Evolutionary conservation across 2,888 invertebrate species (phyloP).

Genomic region (Drepanosiphum platanoidis): DNA sequence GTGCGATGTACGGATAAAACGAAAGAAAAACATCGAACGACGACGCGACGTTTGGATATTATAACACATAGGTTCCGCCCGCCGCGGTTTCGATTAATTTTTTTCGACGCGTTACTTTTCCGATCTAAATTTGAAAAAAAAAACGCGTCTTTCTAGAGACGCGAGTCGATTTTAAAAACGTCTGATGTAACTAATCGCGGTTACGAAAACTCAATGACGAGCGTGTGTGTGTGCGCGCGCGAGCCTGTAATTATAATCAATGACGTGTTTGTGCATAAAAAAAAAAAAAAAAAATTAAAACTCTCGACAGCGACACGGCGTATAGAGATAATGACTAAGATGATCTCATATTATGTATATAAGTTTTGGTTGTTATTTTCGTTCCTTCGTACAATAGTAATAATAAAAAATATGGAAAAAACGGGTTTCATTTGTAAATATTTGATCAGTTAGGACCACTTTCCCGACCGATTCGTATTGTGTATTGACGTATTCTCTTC

Average conservation of each 20-base stretch:
- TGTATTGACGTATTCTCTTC: constrained; percentile 46
- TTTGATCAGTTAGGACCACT: constrained; percentile 46
- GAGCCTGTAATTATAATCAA: background rate
- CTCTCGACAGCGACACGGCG: background rate
- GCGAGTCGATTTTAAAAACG: background rate
- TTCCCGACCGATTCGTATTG: constrained; percentile 45
- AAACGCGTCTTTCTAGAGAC: background rate
- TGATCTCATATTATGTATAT: constrained; percentile 29
- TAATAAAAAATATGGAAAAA: constrained; percentile 25
- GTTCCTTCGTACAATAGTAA: background rate
- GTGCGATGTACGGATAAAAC: background rate
- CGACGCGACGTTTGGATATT: background rate
- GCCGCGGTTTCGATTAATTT: background rate
- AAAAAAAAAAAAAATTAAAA: background rate
- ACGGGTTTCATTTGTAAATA: constrained; percentile 55
- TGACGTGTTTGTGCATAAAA: constrained; percentile 1
- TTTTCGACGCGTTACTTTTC: background rate
- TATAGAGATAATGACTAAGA: constrained; percentile 11
- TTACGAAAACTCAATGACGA: background rate
- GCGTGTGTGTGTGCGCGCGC: background rate
- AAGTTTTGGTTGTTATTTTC: constrained; percentile 10
- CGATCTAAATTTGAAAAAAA: background rate
- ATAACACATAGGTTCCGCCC: too few relatives aligned
- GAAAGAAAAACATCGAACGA: background rate
- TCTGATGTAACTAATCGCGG: background rate